Evolutionary conservation across 2,797 vertebrate genomes (phyloP).

Genomic region (Fundulus diaphanus): DNA sequence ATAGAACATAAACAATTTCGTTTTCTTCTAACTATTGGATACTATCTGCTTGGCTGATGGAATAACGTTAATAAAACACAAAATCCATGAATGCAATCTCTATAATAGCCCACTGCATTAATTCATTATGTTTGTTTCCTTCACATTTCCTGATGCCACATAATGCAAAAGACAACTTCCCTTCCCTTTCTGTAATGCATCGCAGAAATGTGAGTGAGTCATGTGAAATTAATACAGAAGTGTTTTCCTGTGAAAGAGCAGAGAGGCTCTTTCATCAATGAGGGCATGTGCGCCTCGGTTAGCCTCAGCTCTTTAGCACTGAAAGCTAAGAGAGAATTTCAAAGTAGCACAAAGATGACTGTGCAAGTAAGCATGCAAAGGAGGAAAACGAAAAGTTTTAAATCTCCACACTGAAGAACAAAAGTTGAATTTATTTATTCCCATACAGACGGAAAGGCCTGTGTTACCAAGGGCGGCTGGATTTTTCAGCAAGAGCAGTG

Average conservation of each 20-base stretch:
- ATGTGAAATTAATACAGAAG: constrained; percentile 53
- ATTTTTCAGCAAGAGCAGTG: background rate
- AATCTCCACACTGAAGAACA: constrained; percentile 37
- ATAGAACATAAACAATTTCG: too few species aligned
- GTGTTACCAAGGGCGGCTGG: background rate
- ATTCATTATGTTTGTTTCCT: constrained; percentile 39
- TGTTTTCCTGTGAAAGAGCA: constrained; percentile 40
- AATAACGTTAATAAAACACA: constrained; percentile 4
- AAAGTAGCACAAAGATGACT: constrained; percentile 14
- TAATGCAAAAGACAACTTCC: constrained; percentile 31
- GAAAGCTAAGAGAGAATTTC: constrained; percentile 37
- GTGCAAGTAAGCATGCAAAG: constrained; percentile 8
- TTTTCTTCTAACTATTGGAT: background rate
- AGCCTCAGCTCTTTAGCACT: constrained; percentile 20
- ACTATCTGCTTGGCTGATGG: background rate
- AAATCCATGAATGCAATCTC: constrained; percentile 21
- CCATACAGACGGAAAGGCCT: background rate
- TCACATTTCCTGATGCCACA: constrained; percentile 10
- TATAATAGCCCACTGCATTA: background rate
- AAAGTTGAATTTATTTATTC: constrained; percentile 22
- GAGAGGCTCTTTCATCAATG: constrained; percentile 44
- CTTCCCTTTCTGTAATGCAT: constrained; percentile 27
- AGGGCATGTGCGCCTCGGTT: constrained; percentile 29
- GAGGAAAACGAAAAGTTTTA: constrained; percentile 2
- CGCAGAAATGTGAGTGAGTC: constrained; percentile 39